These are phyloP conservation scores for Meriones unguiculatus DNA, from an alignment of 2,113 vertebrate genomes.

Conservation along the genomic window DNA sequence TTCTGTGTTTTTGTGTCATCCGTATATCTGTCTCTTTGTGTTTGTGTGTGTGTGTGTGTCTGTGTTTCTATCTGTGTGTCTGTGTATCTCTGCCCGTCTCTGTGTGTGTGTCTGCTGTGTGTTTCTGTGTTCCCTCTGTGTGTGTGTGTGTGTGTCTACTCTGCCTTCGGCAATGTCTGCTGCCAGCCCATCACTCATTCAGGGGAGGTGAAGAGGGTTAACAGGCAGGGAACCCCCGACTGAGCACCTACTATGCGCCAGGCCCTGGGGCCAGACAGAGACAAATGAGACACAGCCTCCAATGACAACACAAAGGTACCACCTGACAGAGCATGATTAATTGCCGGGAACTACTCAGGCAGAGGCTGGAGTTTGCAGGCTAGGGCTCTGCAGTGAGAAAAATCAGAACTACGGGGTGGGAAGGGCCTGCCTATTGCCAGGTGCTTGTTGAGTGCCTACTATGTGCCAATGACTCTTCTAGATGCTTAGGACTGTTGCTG, in stretches of 20 bases:
- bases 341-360: constrained; percentile 41
- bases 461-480: background rate
- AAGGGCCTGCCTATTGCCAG: background rate
- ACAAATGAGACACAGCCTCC: constrained; percentile 60
- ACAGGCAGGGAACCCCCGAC: constrained; percentile 38
- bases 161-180: background rate
- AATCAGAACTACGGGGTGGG: background rate
- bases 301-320: constrained; percentile 65
- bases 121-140: background rate
- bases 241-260: constrained; percentile 72
- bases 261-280: constrained; percentile 66
- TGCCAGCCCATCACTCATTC: background rate
- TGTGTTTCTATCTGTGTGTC: background rate
- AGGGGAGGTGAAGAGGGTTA: background rate
- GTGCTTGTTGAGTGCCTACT: background rate
- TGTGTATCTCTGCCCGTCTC: background rate
- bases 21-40: background rate
- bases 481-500: background rate
- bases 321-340: constrained; percentile 68
- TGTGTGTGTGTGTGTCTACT: background rate
- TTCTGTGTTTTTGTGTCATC: no score
- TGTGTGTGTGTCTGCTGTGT: background rate
- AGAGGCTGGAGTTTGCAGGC: background rate
- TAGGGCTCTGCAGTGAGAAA: fast-evolving
- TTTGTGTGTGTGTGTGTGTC: no score